A percentile compares a stretch with the other conserved stretches of the same genome.
Evolutionary conservation across 2,113 vertebrate species (phyloP).

Genomic region (Engraulis encrasicolus): DNA sequence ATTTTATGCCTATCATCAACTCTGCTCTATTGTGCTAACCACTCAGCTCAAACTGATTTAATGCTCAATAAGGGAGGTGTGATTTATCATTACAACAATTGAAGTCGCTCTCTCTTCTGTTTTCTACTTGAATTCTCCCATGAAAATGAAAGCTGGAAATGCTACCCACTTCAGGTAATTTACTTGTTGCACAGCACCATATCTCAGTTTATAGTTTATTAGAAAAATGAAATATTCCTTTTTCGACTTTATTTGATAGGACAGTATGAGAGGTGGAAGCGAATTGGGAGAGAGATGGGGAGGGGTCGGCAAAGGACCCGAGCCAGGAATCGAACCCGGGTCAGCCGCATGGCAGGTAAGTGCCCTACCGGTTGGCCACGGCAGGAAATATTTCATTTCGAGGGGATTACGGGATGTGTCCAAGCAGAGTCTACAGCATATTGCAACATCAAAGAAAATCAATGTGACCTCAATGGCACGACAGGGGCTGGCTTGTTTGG

Average conservation of each 20-base stretch:
- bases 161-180: neutral
- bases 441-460: neutral
- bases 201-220: neutral
- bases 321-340: too few species aligned
- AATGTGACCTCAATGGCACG: neutral
- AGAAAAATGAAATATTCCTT: neutral
- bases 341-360: too few species aligned
- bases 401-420: neutral
- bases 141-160: neutral
- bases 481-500: neutral
- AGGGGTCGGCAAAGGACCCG: too few species aligned
- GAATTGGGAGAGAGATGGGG: too few species aligned
- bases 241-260: too few species aligned
- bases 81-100: conserved; percentile 21
- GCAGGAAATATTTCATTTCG: conserved; percentile 11
- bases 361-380: too few species aligned
- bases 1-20: conserved; percentile 26
- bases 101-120: neutral
- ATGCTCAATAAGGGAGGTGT: conserved; percentile 5
- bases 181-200: neutral
- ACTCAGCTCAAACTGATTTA: conserved; percentile 32
- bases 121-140: neutral
- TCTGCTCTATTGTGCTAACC: conserved; percentile 10
- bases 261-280: too few species aligned
- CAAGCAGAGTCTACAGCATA: neutral